These are phyloP conservation scores for Vollenhovia emeryi DNA, from an alignment of 1,140 invertebrate genomes.

Conservation along the genomic window DNA sequence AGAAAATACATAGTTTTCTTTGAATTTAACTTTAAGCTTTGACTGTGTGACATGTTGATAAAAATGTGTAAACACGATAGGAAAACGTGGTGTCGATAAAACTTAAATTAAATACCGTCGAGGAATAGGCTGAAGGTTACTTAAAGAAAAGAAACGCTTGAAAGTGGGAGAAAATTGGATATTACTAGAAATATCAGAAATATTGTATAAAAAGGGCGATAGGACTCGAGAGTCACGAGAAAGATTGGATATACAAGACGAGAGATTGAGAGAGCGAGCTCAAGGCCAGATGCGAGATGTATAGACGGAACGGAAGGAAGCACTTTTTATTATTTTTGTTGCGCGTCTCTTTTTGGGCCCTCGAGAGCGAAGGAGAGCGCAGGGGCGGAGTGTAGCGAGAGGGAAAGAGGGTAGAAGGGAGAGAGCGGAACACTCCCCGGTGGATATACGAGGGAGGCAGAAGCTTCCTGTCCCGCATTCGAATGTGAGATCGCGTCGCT, in stretches of 20 bases:
- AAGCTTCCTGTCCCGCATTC: slow-evolving; percentile 73
- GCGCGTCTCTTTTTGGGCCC: slow-evolving; percentile 75
- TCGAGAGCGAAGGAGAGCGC: slow-evolving; percentile 35
- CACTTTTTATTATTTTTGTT: slow-evolving; percentile 81
- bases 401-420: slow-evolving; percentile 9
- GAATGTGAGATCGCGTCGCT: slow-evolving; percentile 60
- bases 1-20: too few species aligned
- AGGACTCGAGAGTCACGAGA: neutral
- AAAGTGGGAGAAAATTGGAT: neutral
- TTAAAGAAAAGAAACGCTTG: neutral
- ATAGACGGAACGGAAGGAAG: slow-evolving; percentile 81
- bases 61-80: neutral
- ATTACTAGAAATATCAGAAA: neutral
- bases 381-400: neutral
- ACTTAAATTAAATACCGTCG: neutral
- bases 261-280: slow-evolving; percentile 15
- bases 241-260: neutral
- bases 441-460: slow-evolving; percentile 56
- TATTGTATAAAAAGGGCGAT: neutral
- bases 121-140: neutral
- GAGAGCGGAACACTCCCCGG: slow-evolving; percentile 44
- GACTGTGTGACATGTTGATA: neutral
- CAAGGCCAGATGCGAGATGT: slow-evolving; percentile 74
- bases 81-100: neutral
- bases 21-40: neutral